Evolutionary conservation across 2,888 invertebrate genomes (phyloP).

Genomic region (Lasioglossum morio): DNA sequence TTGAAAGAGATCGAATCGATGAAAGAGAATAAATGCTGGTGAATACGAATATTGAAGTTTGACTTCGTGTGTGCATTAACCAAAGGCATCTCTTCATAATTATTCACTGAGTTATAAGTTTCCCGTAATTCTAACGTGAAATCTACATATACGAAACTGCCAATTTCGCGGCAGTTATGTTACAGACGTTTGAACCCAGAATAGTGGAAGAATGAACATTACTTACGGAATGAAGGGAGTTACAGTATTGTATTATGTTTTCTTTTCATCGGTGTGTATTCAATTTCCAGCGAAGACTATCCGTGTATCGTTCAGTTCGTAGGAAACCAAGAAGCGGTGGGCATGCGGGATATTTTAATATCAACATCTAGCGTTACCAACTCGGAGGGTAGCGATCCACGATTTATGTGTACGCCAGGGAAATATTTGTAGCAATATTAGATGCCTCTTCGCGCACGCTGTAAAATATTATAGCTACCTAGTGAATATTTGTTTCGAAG

Average conservation of each 20-base stretch:
- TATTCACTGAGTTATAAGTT: not conserved
- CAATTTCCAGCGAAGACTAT: conserved; percentile 60
- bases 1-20: not conserved
- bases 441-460: conserved; percentile 32
- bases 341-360: conserved; percentile 70
- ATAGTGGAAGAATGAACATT: conserved; percentile 9
- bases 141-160: not conserved
- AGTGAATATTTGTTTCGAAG: not conserved
- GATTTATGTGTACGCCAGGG: conserved; percentile 57
- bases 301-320: conserved; percentile 55
- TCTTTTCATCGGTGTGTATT: conserved; percentile 53
- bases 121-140: not conserved
- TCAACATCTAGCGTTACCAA: conserved; percentile 55
- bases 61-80: not conserved
- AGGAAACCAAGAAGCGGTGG: conserved; percentile 57
- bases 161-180: not conserved
- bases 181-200: not conserved
- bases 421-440: conserved; percentile 64
- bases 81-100: not conserved
- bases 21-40: not conserved
- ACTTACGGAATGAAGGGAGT: conserved; percentile 8
- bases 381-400: conserved; percentile 49
- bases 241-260: conserved; percentile 54
- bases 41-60: not conserved
- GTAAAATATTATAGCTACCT: conserved; percentile 8